Base-by-base conservation (phyloP, 1,140 invertebrate genomes). In the Ruditapes philippinarum region DNA sequence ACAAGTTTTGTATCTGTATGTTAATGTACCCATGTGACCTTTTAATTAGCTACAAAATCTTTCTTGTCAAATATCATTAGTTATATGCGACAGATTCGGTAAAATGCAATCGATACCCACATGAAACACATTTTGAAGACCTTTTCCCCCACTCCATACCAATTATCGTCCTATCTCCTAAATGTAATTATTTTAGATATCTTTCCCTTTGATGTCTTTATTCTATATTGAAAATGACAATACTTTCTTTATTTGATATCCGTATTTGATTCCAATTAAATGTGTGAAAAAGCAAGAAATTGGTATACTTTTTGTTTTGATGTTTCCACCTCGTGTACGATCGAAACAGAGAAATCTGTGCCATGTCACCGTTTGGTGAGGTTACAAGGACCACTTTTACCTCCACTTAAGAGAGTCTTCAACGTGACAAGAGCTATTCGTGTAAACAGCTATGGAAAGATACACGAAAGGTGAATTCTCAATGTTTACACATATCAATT, bases 251-350 rank as follows among this genome's bases (percentile, higher is more conserved):
- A 62, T 36, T 65, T 81, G n/a, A 31, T 81, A 62, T 9, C 54
- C 33, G 45, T 65, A 36, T 81, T 81, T 81, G 51, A 65, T 62
- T 81, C 79, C 65, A 81, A 81, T 81, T 81, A 81, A 65, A 81
- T 40, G 79, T 81, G 79, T 81, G 79, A 80, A 80, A 78, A 51
- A 51, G 33, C 28, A 19, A 78, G 54, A 28, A 78, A 78, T 31
- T 78, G 2, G 42, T 49, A 78, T n/a, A 54, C 36, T 31, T 22
- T 51, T 78, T 78, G 42, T 36, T 78, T 78, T 51, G 74, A 57
- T 78, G 74, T 54, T 11, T 51, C 54, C 25, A 78, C 5, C 4
- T 22, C 11, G 19, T 38, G 25, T 49, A 22, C 36, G 17, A 11
- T n/a, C 22, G 33, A 12, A 3, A 54, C 25, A 54, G 74, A 78